These are phyloP conservation scores for Drosophila lutescens DNA, from an alignment of 2,888 invertebrate genomes.

Conservation along the genomic window DNA sequence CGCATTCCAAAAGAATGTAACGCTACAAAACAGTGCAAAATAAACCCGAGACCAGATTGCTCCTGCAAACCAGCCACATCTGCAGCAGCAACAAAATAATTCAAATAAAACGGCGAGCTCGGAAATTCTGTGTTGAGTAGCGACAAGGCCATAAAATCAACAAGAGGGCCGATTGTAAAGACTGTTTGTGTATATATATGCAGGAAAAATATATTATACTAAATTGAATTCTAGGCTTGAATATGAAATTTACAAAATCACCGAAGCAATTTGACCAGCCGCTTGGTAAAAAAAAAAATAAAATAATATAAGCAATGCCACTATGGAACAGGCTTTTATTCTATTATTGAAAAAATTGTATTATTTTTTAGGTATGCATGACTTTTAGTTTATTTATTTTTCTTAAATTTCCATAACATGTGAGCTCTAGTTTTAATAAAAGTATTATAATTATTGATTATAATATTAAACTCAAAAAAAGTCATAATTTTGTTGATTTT, in stretches of 20 bases:
- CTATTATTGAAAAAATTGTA: too few relatives aligned
- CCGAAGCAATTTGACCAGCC: neutral
- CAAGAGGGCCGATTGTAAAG: constrained; percentile 51
- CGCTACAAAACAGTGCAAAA: constrained; percentile 59
- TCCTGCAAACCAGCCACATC: constrained; percentile 43
- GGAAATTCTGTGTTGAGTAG: constrained; percentile 61
- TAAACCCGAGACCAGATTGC: constrained; percentile 71
- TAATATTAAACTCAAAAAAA: too few relatives aligned
- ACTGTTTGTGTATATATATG: constrained; percentile 5
- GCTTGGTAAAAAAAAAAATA: neutral
- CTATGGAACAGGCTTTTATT: too few relatives aligned
- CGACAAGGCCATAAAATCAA: constrained; percentile 60
- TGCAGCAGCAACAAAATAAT: constrained; percentile 53
- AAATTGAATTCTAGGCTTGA: too few relatives aligned
- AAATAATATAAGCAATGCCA: too few relatives aligned
- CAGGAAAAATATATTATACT: too few relatives aligned
- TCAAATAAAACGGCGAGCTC: constrained; percentile 61
- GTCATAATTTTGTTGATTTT: neutral
- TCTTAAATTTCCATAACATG: too few relatives aligned
- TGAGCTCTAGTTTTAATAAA: too few relatives aligned
- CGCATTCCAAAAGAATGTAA: constrained; percentile 37
- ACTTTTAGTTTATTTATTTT: too few relatives aligned
- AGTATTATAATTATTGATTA: too few relatives aligned
- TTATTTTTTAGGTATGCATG: too few relatives aligned
- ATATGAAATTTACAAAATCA: too few relatives aligned